A percentile compares a stretch with the other conserved stretches of the same genome.
Evolutionary conservation across 2,797 vertebrate genomes (phyloP).

Genomic region (Echeneis naucrates): DNA sequence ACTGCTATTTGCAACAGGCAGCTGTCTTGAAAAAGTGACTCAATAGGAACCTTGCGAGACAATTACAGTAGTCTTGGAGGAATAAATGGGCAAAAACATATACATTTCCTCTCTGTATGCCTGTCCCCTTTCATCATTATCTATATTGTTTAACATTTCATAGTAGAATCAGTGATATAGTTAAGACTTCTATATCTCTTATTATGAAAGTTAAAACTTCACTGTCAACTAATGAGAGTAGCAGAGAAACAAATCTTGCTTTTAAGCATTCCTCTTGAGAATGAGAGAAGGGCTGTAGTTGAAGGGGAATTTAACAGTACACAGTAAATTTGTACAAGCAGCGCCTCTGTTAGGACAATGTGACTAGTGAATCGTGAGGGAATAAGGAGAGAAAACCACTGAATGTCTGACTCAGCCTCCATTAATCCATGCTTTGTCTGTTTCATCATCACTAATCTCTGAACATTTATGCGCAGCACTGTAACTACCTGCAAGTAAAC

Average conservation of each 20-base stretch:
- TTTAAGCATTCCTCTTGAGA: constrained; percentile 10
- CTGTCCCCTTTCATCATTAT: neutral
- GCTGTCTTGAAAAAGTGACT: constrained; percentile 44
- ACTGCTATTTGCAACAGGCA: constrained; percentile 37
- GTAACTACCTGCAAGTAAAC: constrained; percentile 1
- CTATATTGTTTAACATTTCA: neutral
- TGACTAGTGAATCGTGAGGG: constrained; percentile 5
- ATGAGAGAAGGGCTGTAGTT: neutral
- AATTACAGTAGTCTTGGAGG: neutral
- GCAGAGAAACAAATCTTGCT: constrained; percentile 1
- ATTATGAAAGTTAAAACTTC: neutral
- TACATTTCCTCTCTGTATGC: neutral
- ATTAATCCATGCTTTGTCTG: constrained; percentile 28
- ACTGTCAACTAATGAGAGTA: neutral
- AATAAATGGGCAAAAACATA: neutral
- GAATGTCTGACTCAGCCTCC: constrained; percentile 27
- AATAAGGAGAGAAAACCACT: constrained; percentile 31
- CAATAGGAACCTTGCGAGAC: constrained; percentile 15
- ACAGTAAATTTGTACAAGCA: constrained; percentile 22
- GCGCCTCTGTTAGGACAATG: constrained; percentile 20
- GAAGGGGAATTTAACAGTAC: neutral
- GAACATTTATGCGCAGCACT: neutral
- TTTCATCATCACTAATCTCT: constrained; percentile 6
- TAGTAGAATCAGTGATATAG: neutral
- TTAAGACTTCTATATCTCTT: neutral